Base-by-base conservation (phyloP, 1,140 invertebrate genomes). In the Palaemon carinicauda region DNA sequence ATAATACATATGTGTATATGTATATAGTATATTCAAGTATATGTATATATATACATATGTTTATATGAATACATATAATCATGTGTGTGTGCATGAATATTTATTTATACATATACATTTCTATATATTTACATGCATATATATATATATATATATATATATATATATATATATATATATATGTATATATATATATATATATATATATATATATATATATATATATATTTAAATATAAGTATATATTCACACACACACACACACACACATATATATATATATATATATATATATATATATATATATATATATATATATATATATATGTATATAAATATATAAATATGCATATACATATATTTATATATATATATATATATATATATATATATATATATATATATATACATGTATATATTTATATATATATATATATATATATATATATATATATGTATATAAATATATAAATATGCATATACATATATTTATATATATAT, bases 161-260 rank as follows among this genome's bases (percentile, higher is more conserved):
- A n/a, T n/a, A n/a, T n/a, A n/a, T n/a, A n/a, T n/a, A n/a, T n/a
- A n/a, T n/a, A n/a, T n/a, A n/a, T n/a, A n/a, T n/a, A n/a, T n/a
- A n/a, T n/a, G n/a, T n/a, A n/a, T n/a, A n/a, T n/a, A n/a, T n/a
- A n/a, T n/a, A n/a, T n/a, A n/a, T n/a, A n/a, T n/a, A n/a, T n/a
- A n/a, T 71, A 71, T 71, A 71, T 71, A 71, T 71, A 71, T 71
- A 71, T 71, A 71, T 71, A 71, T 71, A 71, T 71, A 71, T 71
- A 71, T 71, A 71, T 71, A 71, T 71, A 71, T 71, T 19, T 71
- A 71, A 10, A 71, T 71, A 71, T 71, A 71, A n/a, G n/a, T n/a
- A n/a, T n/a, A n/a, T n/a, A n/a, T n/a, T n/a, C n/a, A n/a, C n/a
- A n/a, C n/a, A n/a, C n/a, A n/a, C n/a, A n/a, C n/a, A n/a, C n/a